Conservation (phyloP, 2,888 invertebrate species). For the Pollenia griseotomentosa region DNA sequence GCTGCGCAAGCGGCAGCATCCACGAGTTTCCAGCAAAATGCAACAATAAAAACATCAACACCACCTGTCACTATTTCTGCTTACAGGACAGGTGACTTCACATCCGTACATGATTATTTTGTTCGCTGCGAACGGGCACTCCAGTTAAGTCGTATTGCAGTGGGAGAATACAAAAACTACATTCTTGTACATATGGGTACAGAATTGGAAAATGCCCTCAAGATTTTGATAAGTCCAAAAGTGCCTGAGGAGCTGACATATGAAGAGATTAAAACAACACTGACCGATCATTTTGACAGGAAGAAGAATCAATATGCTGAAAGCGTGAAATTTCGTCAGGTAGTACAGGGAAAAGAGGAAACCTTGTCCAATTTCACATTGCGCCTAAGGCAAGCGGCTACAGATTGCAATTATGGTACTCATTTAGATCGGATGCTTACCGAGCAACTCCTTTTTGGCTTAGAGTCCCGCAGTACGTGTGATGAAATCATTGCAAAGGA, state of each 20-base stretch:
- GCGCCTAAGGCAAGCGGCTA: conserved; percentile 30
- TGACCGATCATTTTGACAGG: conserved; percentile 35
- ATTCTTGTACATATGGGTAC: conserved; percentile 40
- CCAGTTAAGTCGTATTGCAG: conserved; percentile 3
- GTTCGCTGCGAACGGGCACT: conserved; percentile 32
- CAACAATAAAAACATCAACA: not conserved
- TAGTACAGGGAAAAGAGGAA: conserved; percentile 20
- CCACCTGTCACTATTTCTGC: conserved; percentile 14
- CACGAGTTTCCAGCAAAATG: not conserved
- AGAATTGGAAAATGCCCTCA: conserved; percentile 30
- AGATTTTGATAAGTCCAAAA: conserved; percentile 16
- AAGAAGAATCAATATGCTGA: conserved; percentile 45
- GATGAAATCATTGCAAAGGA: conserved; percentile 64
- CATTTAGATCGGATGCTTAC: no score
- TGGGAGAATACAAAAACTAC: conserved; percentile 16
- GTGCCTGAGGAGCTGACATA: conserved; percentile 28
- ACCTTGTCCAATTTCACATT: conserved; percentile 20
- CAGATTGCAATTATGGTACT: conserved; percentile 24
- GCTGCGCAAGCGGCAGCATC: not conserved
- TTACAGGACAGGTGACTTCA: not conserved
- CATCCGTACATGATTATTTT: conserved; percentile 40
- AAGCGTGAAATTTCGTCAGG: conserved; percentile 32
- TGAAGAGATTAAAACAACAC: conserved; percentile 12
- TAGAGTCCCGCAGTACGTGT: no score
- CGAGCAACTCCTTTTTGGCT: no score